Evolutionary conservation across 2,888 invertebrate genomes (phyloP), one percentile per base, ranked within the genome.

Genomic region (Cheilosia urbana): DNA sequence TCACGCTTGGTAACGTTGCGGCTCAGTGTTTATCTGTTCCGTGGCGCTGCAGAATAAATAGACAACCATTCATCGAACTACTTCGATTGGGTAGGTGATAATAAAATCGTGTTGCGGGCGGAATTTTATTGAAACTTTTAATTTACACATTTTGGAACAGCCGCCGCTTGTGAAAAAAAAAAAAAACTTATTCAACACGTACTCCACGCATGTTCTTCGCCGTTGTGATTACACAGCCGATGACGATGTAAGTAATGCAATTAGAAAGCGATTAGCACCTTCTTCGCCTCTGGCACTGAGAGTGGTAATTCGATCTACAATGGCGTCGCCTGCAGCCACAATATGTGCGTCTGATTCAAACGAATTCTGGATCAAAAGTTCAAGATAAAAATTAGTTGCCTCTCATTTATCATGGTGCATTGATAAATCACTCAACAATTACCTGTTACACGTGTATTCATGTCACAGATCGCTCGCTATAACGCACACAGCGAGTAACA

Each of bases 381-480:
- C 80, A 80, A 80, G 75, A 84, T 84, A 80, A 79, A 42, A 62
- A 58, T 55, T 45, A 42, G 63, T 75, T 58, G 62, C 27, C 42
- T 24, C 47, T 76, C 84, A 84, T 84, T 76, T 76, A 84, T 84
- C 84, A 80, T 75, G 40, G 30, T 17, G 45, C 45, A 80, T 80
- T 84, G 84, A 84, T 84, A 84, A 84, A 84, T 84, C 80, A 84
- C 80, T 80, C 80, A 80, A 55, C 80, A 80, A 84, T 80, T 76
- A 80, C 71, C 69, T 60, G 71, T 69, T 76, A 84, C 84, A 80
- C 65, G 66, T 84, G 84, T 84, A 80, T 75, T 65, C 84, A 75
- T 80, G 80, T 80, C 83, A 60, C 80, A 83, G 62, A 37, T 5
- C 5, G 63, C 58, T 76, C 76, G 63, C 37, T 40, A 11, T 21